These are phyloP conservation scores for Entelurus aequoreus DNA, from an alignment of 2,113 vertebrate genomes.

Conservation along the genomic window DNA sequence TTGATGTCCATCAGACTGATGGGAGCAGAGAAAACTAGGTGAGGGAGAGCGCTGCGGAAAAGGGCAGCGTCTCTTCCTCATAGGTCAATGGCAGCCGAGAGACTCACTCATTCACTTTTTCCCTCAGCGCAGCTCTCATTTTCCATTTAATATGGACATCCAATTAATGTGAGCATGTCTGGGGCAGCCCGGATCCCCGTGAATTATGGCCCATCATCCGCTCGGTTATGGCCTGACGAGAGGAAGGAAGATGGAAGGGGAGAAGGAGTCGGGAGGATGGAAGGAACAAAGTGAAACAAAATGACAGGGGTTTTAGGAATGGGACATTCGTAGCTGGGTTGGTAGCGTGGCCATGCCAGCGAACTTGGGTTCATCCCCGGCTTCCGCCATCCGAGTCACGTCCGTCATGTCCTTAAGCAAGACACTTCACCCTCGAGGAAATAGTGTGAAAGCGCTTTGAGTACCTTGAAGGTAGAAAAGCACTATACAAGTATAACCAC, in stretches of 20 bases:
- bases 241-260: conserved; percentile 12
- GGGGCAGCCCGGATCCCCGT: conserved; percentile 85
- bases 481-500: too few species aligned
- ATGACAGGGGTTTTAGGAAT: not conserved
- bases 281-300: conserved; percentile 16
- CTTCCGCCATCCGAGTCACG: too few species aligned
- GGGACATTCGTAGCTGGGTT: too few species aligned
- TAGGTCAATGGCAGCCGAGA: conserved; percentile 99
- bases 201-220: conserved; percentile 95
- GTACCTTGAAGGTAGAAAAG: too few species aligned
- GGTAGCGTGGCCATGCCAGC: too few species aligned
- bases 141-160: conserved; percentile 99
- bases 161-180: conserved; percentile 87
- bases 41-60: conserved; percentile 90
- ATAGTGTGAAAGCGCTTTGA: too few species aligned
- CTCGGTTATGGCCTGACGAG: conserved; percentile 59
- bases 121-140: conserved; percentile 79
- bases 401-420: too few species aligned
- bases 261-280: not conserved
- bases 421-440: too few species aligned
- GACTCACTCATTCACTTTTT: conserved; percentile 95
- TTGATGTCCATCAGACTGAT: conserved; percentile 98
- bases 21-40: conserved; percentile 95
- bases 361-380: too few species aligned
- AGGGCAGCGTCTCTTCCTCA: conserved; percentile 96